phyloP scores from a whole-genome alignment of 2,113 vertebrate species.

The Sapayoa aenigma region DNA sequence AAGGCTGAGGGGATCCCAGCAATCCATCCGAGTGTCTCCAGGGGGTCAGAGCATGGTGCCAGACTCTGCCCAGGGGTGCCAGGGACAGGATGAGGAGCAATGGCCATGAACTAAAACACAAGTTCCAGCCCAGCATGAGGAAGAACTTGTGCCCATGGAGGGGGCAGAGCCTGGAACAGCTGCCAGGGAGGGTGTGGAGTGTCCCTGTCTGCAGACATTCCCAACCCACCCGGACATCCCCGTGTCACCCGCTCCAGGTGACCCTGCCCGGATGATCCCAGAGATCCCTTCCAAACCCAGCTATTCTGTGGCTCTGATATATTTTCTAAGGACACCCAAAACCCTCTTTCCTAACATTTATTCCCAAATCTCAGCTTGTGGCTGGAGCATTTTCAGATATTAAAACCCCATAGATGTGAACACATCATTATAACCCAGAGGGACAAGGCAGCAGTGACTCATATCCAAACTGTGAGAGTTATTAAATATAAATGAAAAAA shows the following conservation, averaged over 20 bases:
- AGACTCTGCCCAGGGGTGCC: no score
- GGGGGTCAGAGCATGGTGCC: neutral
- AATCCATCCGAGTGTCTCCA: neutral
- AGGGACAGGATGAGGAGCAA: neutral
- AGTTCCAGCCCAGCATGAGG: no score
- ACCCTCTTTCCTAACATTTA: accelerated
- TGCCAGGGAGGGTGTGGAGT: no score
- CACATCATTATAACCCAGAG: neutral
- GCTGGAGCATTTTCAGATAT: neutral
- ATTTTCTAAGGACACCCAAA: neutral
- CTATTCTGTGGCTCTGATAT: accelerated
- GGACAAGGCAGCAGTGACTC: neutral
- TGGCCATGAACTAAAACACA: accelerated
- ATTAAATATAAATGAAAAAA: neutral
- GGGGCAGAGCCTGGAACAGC: no score
- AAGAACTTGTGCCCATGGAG: no score
- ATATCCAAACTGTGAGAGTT: neutral
- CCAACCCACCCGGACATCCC: no score
- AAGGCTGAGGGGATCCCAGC: neutral
- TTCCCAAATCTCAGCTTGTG: neutral
- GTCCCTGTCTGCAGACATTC: no score
- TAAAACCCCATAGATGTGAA: neutral
- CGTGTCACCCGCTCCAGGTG: neutral
- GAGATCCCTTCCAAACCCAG: neutral
- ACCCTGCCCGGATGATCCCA: neutral